phyloP scores from a whole-genome alignment of 2,888 invertebrate species.

The Trichopria drosophilae region DNA sequence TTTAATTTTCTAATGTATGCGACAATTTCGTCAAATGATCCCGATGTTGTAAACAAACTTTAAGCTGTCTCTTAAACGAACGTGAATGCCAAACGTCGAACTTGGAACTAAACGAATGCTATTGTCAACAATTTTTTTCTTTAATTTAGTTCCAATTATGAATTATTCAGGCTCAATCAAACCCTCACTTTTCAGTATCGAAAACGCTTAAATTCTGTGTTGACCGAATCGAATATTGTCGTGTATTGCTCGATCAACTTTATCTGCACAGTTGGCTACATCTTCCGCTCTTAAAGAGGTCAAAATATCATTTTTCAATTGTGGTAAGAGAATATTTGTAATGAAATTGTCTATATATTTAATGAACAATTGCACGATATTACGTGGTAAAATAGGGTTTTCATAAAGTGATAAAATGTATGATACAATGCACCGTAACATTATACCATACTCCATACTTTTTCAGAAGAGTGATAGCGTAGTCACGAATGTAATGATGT shows the following conservation, averaged over 20 bases:
- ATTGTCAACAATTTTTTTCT: too few species aligned
- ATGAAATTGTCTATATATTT: slow-evolving; percentile 15
- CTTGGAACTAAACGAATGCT: too few species aligned
- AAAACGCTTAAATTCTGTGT: slow-evolving; percentile 21
- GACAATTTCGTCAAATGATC: too few species aligned
- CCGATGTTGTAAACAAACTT: too few species aligned
- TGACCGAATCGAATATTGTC: slow-evolving; percentile 15
- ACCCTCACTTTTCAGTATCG: slow-evolving; percentile 16
- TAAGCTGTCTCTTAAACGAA: too few species aligned
- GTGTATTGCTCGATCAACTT: slow-evolving; percentile 5
- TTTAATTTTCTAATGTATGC: too few species aligned
- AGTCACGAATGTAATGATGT: too few species aligned
- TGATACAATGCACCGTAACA: slow-evolving; percentile 7
- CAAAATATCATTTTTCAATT: slow-evolving; percentile 16
- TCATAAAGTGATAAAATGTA: slow-evolving; percentile 16
- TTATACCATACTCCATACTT: too few species aligned
- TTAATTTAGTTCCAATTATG: slow-evolving; percentile 6
- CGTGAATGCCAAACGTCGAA: too few species aligned
- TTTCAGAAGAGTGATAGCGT: too few species aligned
- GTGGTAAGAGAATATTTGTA: slow-evolving; percentile 9
- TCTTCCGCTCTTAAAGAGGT: slow-evolving; percentile 11
- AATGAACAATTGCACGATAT: slow-evolving; percentile 17
- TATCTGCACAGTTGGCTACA: not conserved
- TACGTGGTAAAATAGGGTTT: slow-evolving; percentile 16
- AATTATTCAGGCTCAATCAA: slow-evolving; percentile 20